Conservation (phyloP, 2,797 vertebrate genomes). For the Scolopax bukidnonensis region DNA sequence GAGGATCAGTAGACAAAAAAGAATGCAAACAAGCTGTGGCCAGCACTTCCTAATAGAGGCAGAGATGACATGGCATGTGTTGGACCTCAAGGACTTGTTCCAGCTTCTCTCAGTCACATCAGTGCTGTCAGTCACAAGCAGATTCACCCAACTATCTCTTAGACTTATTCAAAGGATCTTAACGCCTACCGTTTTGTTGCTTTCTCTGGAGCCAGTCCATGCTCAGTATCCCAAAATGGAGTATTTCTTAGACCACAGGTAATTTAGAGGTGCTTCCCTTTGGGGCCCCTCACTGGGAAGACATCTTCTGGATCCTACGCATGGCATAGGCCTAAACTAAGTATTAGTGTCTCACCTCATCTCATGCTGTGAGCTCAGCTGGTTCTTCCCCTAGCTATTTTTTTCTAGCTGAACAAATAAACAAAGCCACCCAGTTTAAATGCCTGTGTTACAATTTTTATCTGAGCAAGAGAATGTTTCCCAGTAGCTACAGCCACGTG, state of each 20-base stretch:
- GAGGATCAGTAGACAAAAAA: not conserved
- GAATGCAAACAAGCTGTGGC: not conserved
- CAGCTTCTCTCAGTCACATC: not conserved
- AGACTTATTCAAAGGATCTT: not conserved
- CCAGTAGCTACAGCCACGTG: constrained; percentile 39
- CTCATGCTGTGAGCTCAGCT: not conserved
- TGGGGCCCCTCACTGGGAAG: not conserved
- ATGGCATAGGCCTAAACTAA: not conserved
- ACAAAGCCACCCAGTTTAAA: constrained; percentile 54
- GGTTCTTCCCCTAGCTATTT: constrained; percentile 20
- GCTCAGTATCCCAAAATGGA: not conserved
- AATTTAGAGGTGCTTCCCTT: not conserved
- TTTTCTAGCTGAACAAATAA: constrained; percentile 8
- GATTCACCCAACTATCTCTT: not conserved
- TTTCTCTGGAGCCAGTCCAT: not conserved
- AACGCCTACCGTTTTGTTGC: not conserved
- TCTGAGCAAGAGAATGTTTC: constrained; percentile 41
- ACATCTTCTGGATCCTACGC: not conserved
- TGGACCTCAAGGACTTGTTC: not conserved
- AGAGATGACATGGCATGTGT: not conserved
- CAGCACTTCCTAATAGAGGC: not conserved
- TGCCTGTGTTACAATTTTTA: constrained; percentile 43
- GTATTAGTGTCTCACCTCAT: not conserved
- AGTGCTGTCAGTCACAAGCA: not conserved
- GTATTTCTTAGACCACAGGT: not conserved